These are phyloP conservation scores for Heterotilapia buettikoferi DNA, from an alignment of 2,113 vertebrate species.

Conservation along the genomic window DNA sequence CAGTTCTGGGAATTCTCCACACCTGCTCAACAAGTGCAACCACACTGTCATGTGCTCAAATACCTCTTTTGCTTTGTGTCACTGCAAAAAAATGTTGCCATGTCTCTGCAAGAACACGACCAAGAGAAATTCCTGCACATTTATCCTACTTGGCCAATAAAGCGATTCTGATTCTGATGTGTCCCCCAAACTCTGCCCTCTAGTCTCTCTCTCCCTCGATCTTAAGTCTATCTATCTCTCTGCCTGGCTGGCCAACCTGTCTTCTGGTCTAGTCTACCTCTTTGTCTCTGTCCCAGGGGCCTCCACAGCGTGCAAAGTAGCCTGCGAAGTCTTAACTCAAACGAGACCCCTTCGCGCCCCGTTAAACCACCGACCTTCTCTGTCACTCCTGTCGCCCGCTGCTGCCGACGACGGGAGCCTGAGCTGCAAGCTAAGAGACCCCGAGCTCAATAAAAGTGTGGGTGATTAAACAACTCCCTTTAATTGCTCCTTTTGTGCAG, in stretches of 20 bases:
- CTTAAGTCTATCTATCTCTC: slow-evolving; percentile 54
- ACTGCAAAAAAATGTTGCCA: background rate
- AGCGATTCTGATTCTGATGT: slow-evolving; percentile 37
- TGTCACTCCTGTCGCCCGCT: slow-evolving; percentile 58
- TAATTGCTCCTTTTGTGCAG: slow-evolving; percentile 73
- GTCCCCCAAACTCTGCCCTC: slow-evolving; percentile 47
- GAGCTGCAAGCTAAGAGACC: slow-evolving; percentile 65
- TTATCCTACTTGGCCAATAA: slow-evolving; percentile 28
- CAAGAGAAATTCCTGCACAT: slow-evolving; percentile 1
- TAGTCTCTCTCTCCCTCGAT: slow-evolving; percentile 9
- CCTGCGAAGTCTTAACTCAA: slow-evolving; percentile 56
- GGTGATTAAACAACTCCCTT: slow-evolving; percentile 72
- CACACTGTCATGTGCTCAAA: background rate
- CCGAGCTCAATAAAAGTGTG: slow-evolving; percentile 63
- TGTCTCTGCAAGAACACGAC: background rate
- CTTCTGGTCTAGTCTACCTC: slow-evolving; percentile 40
- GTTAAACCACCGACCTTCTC: slow-evolving; percentile 72
- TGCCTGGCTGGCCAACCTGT: slow-evolving; percentile 40
- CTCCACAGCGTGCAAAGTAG: slow-evolving; percentile 40
- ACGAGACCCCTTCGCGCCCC: slow-evolving; percentile 58
- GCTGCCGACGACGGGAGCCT: slow-evolving; percentile 36
- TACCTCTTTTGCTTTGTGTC: background rate
- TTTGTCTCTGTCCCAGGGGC: slow-evolving; percentile 56
- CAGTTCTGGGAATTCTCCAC: background rate
- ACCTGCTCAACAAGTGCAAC: slow-evolving; percentile 38